phyloP scores from a whole-genome alignment of 2,113 vertebrate species.

The Misgurnus anguillicaudatus region DNA sequence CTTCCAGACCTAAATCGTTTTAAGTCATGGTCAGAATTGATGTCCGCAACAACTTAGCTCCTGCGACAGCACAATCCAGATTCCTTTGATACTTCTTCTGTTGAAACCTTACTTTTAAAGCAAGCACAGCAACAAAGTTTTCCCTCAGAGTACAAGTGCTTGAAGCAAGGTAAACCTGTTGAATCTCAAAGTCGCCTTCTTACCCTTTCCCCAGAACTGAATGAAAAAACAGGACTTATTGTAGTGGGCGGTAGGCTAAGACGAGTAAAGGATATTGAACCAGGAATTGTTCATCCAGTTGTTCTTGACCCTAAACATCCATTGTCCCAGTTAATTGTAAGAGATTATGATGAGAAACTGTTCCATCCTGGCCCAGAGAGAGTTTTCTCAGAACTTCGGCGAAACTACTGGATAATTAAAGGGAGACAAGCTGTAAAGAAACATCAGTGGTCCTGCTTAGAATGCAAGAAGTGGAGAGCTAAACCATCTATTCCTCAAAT shows the following conservation, averaged over 20 bases:
- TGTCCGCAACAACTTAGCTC: too few species aligned
- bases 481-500: not conserved
- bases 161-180: not conserved
- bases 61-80: not conserved
- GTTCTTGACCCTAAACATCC: not conserved
- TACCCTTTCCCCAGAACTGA: not conserved
- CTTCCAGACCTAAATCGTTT: not conserved
- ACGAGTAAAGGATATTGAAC: not conserved
- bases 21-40: not conserved
- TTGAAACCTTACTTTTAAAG: not conserved
- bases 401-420: not conserved
- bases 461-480: conserved; percentile 2
- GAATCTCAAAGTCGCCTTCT: not conserved
- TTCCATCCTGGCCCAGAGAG: not conserved
- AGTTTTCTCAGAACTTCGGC: not conserved
- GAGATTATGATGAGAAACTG: not conserved
- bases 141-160: not conserved
- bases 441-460: not conserved
- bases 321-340: not conserved
- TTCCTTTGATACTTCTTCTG: not conserved
- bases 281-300: not conserved
- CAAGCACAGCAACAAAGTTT: not conserved
- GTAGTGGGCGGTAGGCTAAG: not conserved
- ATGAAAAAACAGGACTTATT: not conserved
- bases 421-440: not conserved